phyloP scores from a whole-genome alignment of 1,140 invertebrate species.

The Luehdorfia chinensis region DNA sequence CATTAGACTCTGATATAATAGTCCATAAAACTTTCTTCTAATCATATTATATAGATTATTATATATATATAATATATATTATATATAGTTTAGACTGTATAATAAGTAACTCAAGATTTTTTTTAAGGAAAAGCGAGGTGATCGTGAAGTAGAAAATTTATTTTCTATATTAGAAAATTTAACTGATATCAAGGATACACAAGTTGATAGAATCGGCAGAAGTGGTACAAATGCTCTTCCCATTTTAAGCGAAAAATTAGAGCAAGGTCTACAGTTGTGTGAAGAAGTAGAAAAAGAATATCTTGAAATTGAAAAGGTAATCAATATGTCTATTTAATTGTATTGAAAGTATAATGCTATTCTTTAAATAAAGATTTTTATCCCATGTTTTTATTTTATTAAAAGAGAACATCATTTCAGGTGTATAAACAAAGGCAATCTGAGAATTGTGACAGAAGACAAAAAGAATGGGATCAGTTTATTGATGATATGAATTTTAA shows the following conservation, averaged over 20 bases:
- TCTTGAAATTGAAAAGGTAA: slow-evolving; percentile 45
- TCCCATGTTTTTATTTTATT: not conserved
- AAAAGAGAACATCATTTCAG: slow-evolving; percentile 32
- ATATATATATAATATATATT: too few species aligned
- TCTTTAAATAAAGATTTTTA: not conserved
- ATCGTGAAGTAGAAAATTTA: slow-evolving; percentile 87
- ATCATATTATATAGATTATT: too few species aligned
- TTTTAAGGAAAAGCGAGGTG: slow-evolving; percentile 81
- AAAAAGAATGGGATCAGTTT: slow-evolving; percentile 84
- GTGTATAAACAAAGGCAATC: slow-evolving; percentile 71
- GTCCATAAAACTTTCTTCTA: too few species aligned
- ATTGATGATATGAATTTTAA: slow-evolving; percentile 86
- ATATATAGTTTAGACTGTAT: too few species aligned
- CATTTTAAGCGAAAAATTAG: slow-evolving; percentile 81
- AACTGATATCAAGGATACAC: slow-evolving; percentile 85
- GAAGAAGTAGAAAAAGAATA: slow-evolving; percentile 70
- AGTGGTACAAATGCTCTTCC: slow-evolving; percentile 80
- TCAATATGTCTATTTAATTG: slow-evolving; percentile 14
- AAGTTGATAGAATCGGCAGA: slow-evolving; percentile 81
- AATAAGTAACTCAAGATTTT: too few species aligned
- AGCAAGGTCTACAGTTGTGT: slow-evolving; percentile 81
- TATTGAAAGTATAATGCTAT: not conserved
- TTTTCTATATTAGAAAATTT: slow-evolving; percentile 87
- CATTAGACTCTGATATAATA: too few species aligned
- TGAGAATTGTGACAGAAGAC: slow-evolving; percentile 78